Evolutionary conservation across 2,888 invertebrate genomes (phyloP), one percentile per base, ranked within the genome.

Genomic region (Coronaproctus castanopsis): DNA sequence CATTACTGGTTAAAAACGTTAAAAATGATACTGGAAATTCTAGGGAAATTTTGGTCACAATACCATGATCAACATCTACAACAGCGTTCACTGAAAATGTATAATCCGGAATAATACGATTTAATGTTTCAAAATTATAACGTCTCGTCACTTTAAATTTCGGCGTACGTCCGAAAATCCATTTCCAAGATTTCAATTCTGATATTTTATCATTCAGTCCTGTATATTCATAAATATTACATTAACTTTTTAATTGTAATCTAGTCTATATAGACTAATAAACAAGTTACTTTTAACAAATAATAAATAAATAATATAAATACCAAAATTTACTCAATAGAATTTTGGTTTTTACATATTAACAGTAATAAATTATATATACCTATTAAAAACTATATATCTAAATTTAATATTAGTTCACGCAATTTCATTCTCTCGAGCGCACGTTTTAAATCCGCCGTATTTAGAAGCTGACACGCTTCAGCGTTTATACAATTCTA

Each of bases 161-260:
- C 0, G 93, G 95, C 0, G 92, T 88, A 70, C 80, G 83, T 1
- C 91, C 93, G 70, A 78, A 86, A 63, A 82, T 80, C 92, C 92
- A 93, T 61, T 89, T 82, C 89, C 91, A 92, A 23, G 82, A 82
- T 64, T 76, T 72, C 57, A 88, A 79, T 62, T 82, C 80, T 50
- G 78, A 76, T 60, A 79, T 79, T 60, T 88, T 75, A 66, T 82
- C 78, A 10, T 78, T 78, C 24, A 90, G 77, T 67, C 89, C 85
- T 80, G 71, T 21, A 67, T 69, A 66, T n/a, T n/a, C n/a, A n/a
- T n/a, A n/a, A n/a, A n/a, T n/a, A n/a, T n/a, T n/a, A n/a, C n/a
- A n/a, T n/a, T n/a, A n/a, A n/a, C n/a, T n/a, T n/a, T n/a, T n/a
- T n/a, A n/a, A n/a, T n/a, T n/a, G n/a, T n/a, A n/a, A n/a, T n/a